Conservation (phyloP, 1,140 invertebrate genomes). For the Physella acuta region DNA sequence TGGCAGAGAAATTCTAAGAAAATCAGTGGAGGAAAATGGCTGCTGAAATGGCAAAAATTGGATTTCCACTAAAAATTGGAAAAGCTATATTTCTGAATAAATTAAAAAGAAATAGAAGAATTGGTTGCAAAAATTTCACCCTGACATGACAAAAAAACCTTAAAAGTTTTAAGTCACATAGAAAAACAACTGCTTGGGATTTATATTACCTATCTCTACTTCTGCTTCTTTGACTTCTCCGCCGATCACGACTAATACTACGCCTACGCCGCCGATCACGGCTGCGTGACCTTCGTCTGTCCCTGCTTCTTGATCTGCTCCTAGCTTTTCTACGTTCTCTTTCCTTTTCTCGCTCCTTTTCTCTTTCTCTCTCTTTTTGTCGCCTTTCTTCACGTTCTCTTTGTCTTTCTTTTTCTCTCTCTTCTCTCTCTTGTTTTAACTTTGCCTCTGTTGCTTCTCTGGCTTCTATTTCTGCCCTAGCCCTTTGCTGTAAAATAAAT, state of each 20-base stretch:
- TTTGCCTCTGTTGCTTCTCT: constrained; percentile 48
- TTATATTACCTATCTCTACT: constrained; percentile 26
- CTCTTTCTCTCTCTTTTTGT: constrained; percentile 33
- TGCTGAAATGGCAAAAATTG: too few species aligned
- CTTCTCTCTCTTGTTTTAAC: constrained; percentile 47
- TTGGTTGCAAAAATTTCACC: too few species aligned
- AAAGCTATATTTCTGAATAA: too few species aligned
- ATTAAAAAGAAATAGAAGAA: too few species aligned
- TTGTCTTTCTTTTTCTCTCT: constrained; percentile 54
- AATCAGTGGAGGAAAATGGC: too few species aligned
- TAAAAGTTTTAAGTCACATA: too few species aligned
- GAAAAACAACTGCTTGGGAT: too few species aligned
- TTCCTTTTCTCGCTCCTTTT: constrained; percentile 32
- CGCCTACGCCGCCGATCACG: constrained; percentile 17
- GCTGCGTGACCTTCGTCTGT: constrained; percentile 25
- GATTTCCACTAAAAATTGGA: too few species aligned
- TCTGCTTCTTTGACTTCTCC: constrained; percentile 25
- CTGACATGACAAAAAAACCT: too few species aligned
- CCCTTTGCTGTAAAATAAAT: constrained; percentile 32
- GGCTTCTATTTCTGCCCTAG: constrained; percentile 37
- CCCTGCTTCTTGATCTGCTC: constrained; percentile 38
- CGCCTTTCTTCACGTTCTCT: constrained; percentile 57
- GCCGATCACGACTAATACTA: constrained; percentile 26
- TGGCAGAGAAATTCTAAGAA: too few species aligned
- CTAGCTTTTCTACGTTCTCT: constrained; percentile 33